A percentile compares a stretch with the other conserved stretches of the same genome.
These are phyloP conservation scores for Peromyscus nudipes DNA, from an alignment of 2,797 vertebrate species.

Conservation along the genomic window DNA sequence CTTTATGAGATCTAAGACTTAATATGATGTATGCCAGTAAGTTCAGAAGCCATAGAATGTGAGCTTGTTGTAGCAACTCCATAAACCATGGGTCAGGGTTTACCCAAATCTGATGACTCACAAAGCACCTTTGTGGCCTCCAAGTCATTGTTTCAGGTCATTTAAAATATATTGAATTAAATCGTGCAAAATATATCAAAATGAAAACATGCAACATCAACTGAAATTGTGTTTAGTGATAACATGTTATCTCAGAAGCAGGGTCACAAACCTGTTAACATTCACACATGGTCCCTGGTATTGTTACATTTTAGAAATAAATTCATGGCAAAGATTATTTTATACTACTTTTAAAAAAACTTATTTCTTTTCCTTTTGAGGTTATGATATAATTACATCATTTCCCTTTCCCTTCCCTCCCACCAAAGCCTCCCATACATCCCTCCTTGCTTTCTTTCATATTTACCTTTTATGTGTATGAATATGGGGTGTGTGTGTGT, in stretches of 20 bases:
- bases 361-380: background rate
- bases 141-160: conserved; percentile 6
- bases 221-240: background rate
- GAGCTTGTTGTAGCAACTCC: background rate
- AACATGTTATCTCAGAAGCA: background rate
- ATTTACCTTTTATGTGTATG: background rate
- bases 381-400: background rate
- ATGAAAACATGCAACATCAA: background rate
- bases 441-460: background rate
- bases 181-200: background rate
- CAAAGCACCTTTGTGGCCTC: background rate
- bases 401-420: background rate
- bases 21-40: background rate
- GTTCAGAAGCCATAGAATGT: background rate
- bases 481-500: background rate
- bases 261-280: background rate
- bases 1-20: conserved; percentile 2
- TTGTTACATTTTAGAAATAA: background rate
- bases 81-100: background rate
- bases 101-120: conserved; percentile 40
- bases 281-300: too few relatives aligned
- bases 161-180: conserved; percentile 49
- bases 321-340: background rate
- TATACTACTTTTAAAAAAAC: background rate
- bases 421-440: too few relatives aligned